A percentile compares a stretch with the other conserved stretches of the same genome.
phyloP scores from a whole-genome alignment of 2,797 vertebrate genomes.

The Typhlichthys eigenmanni region DNA sequence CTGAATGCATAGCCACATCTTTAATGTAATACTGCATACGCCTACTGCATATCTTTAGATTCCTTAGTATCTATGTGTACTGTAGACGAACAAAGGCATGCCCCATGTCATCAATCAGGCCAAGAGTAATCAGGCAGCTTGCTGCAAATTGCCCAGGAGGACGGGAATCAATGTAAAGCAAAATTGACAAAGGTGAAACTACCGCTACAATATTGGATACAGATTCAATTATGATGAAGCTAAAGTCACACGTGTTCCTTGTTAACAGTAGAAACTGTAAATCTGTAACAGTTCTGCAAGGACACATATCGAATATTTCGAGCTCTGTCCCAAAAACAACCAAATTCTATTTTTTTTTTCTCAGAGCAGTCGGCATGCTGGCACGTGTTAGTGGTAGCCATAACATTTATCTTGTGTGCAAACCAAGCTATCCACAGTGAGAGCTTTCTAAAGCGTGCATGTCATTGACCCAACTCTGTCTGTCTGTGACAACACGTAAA shows the following conservation, averaged over 20 bases:
- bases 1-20: conserved; percentile 2
- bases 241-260: conserved; percentile 36
- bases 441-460: conserved; percentile 20
- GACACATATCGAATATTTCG: conserved; percentile 15
- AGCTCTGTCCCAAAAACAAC: conserved; percentile 9
- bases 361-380: too few relatives aligned
- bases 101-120: conserved; percentile 62
- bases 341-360: too few relatives aligned
- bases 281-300: conserved; percentile 42
- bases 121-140: conserved; percentile 61
- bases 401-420: neutral
- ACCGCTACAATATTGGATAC: conserved; percentile 55
- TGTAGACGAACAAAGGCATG: conserved; percentile 22
- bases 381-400: neutral
- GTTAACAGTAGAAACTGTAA: conserved; percentile 11
- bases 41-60: neutral
- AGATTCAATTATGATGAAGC: conserved; percentile 52
- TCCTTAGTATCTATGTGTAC: conserved; percentile 15
- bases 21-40: neutral
- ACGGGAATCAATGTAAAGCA: conserved; percentile 64
- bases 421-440: conserved; percentile 2
- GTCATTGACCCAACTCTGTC: conserved; percentile 24
- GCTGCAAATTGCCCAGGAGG: conserved; percentile 64
- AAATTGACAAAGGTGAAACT: conserved; percentile 68
- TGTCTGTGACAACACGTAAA: conserved; percentile 51